These are phyloP conservation scores for Kryptolebias ocellatus DNA, from an alignment of 2,797 vertebrate species.

Conservation along the genomic window DNA sequence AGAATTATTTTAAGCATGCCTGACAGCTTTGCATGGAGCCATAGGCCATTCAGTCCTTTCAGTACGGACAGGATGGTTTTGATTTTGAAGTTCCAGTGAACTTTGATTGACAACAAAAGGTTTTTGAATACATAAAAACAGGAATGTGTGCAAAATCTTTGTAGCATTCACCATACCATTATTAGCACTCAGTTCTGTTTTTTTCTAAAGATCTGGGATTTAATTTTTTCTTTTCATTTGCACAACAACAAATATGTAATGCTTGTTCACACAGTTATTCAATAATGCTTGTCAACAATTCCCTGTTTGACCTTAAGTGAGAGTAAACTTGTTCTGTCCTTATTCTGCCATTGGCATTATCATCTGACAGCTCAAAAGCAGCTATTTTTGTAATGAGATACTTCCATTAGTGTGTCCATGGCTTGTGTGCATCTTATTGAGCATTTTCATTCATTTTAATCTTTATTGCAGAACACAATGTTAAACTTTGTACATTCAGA, in stretches of 20 bases:
- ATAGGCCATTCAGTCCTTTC: background rate
- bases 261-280: constrained; percentile 41
- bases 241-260: constrained; percentile 16
- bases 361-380: constrained; percentile 34
- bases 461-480: background rate
- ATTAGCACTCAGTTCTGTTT: constrained; percentile 1
- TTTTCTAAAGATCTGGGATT: constrained; percentile 16
- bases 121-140: constrained; percentile 13
- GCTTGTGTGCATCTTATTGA: background rate
- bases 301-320: constrained; percentile 50
- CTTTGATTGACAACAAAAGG: constrained; percentile 6
- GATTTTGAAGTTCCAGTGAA: background rate
- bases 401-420: constrained; percentile 28
- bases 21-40: constrained; percentile 21
- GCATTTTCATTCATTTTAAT: constrained; percentile 24
- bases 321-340: constrained; percentile 42
- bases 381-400: constrained; percentile 34
- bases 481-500: constrained; percentile 1
- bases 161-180: constrained; percentile 13
- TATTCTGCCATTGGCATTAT: constrained; percentile 32
- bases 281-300: constrained; percentile 47
- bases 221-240: too few species aligned
- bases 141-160: constrained; percentile 4
- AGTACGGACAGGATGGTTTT: background rate
- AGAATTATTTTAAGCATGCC: constrained; percentile 26